These are phyloP conservation scores for Platorchestia sp. DNA, from an alignment of 1,140 invertebrate species.

Conservation along the genomic window DNA sequence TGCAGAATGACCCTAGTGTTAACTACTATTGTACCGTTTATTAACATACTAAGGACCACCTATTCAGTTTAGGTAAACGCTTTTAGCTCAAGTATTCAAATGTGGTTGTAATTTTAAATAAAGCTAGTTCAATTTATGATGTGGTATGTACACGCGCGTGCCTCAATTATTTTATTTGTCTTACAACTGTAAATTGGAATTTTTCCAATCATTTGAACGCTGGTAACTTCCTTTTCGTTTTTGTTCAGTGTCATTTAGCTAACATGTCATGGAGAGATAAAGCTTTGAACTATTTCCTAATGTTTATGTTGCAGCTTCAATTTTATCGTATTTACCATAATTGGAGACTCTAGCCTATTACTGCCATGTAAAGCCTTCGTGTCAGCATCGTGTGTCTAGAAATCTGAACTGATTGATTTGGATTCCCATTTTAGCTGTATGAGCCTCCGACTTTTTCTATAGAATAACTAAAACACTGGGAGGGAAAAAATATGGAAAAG, in stretches of 20 bases:
- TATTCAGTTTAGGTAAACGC: no score
- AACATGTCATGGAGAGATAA: not conserved
- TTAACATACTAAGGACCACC: no score
- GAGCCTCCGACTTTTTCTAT: not conserved
- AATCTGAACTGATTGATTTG: not conserved
- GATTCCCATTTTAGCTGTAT: not conserved
- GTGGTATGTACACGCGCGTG: no score
- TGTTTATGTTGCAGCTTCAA: not conserved
- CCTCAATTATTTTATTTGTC: no score
- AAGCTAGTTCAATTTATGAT: no score
- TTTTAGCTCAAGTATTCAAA: no score
- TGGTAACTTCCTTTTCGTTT: not conserved
- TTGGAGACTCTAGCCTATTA: not conserved
- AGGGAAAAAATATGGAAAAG: not conserved
- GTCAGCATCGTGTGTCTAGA: not conserved
- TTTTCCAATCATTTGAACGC: no score
- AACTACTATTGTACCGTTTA: no score
- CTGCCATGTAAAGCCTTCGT: not conserved
- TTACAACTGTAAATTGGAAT: no score
- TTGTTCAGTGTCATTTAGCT: not conserved
- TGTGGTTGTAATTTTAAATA: no score
- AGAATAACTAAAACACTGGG: not conserved
- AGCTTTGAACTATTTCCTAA: not conserved
- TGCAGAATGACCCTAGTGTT: no score
- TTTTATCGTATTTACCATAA: no score